Base-by-base conservation (phyloP, 2,888 invertebrate species). In the Caenorhabditis sinica region DNA sequence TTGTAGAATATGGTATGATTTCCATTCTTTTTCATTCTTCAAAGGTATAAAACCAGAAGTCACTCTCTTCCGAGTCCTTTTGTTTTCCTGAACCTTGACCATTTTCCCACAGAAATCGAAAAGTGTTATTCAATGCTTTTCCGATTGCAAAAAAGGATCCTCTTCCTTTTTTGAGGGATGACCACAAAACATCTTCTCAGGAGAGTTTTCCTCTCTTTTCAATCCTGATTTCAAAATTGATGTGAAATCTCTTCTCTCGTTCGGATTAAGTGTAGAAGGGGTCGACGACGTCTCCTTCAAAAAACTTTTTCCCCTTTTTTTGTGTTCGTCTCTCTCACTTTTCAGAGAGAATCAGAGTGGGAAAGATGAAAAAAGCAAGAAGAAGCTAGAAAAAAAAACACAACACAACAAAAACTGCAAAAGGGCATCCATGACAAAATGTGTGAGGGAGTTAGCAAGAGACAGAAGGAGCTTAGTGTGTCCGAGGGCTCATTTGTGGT, bases 351-450 rank as follows among this genome's bases (percentile, higher is more conserved):
- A 61, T 30, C 60, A 61, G 69, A 69, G 68, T n/a, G 65, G 30
- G n/a, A n/a, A n/a, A n/a, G n/a, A 25, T 43, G 40, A 60, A 45
- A 36, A 40, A 63, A 71, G 20, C 1, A 49, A 6, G 20, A 49
- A 71, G 28, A n/a, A 15, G 28, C 3, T 25, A 15, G 63, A 71
- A 61, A 53, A 71, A 69, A 77, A 66, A 66, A 43, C 66, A 77
- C 71, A 79, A 71, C 79, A 79, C 49, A 49, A 49, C 20, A 49
- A 49, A 49, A 79, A 79, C 71, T 56, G 63, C 77, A 76, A 76
- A 68, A 76, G 76, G 30, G 76, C 76, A 76, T 49, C 15, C 13
- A 40, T 40, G 40, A 40, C 40, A 40, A 40, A 40, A n/a, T n/a
- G n/a, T n/a, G 23, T 28, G 56, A 28, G 28, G 56, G 28, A 56